Conservation (phyloP, 2,113 vertebrate species). For the Lepus timidus region DNA sequence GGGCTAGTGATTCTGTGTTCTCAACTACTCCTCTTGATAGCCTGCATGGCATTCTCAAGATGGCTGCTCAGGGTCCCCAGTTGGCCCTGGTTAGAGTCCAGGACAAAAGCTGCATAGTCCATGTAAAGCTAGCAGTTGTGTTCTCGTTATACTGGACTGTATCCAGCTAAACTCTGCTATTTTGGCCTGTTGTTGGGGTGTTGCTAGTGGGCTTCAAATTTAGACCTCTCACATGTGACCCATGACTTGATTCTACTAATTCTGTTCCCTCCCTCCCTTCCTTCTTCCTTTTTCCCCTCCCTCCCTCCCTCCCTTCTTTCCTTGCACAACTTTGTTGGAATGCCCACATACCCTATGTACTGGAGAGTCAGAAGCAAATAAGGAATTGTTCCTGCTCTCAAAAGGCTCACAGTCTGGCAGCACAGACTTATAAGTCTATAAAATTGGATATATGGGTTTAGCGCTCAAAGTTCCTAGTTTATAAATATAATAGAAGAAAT, state of each 20-base stretch:
- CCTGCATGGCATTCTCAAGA: conserved; percentile 26
- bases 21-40: neutral
- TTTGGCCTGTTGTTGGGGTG: neutral
- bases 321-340: neutral
- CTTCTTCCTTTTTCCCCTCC: neutral
- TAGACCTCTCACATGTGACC: conserved; percentile 12
- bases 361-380: conserved; percentile 27
- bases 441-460: neutral
- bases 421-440: neutral
- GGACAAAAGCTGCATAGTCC: neutral
- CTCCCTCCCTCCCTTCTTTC: neutral
- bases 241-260: conserved; percentile 42
- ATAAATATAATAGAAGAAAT: neutral
- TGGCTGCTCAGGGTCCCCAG: conserved; percentile 5
- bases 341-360: neutral
- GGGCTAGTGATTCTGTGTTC: neutral
- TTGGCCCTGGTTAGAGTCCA: neutral
- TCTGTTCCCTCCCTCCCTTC: neutral
- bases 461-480: conserved; percentile 33
- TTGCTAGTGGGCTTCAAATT: neutral
- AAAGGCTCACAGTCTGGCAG: neutral
- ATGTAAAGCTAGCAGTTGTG: neutral
- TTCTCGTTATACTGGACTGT: neutral
- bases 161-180: neutral
- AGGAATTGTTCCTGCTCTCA: neutral